Evolutionary conservation across 2,797 vertebrate genomes (phyloP), one percentile per base, ranked within the genome.

Genomic region (Microctenopoma steveboyesi): DNA sequence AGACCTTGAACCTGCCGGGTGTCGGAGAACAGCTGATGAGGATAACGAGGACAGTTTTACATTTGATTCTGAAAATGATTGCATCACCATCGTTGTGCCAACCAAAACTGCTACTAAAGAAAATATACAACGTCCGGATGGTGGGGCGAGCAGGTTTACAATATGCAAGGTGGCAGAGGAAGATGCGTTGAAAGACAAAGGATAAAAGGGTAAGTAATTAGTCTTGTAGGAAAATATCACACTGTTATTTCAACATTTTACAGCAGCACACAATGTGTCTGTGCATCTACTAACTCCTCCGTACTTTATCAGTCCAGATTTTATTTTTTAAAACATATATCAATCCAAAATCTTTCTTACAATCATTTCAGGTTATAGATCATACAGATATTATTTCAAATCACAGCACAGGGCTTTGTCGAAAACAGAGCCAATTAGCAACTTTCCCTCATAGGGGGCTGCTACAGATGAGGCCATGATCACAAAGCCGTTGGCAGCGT

Each of bases 391-490:
- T 65, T 87, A 92, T 76, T 88, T 83, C 43, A 93, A 88, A 54
- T 94, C 66, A 84, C 96, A 98, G 39, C 63, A 89, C 54, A 98
- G 83, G 11, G 95, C 95, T 92, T 93, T 96, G 69, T 98, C 96
- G 83, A 92, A 96, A 66, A 95, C 74, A 0, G 95, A 95, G 61
- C 96, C 96, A 4, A 97, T 94, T 4, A 98, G 93, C 49, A 98
- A 83, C 46, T 95, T 95, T 8, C 91, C 54, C 53, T 78, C 76
- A 3, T 94, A 93, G 1, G 89, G n/a, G 0, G 93, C 77, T 0
- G 96, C 96, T 45, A 95, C 94, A 0, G 94, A 92, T 39, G 93
- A 95, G 2, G 78, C 96, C 61, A 95, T 92, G 61, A 98, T 88
- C 73, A 96, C 88, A 0, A 88, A 93, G n/a, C 96, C 97, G 0